phyloP scores from a whole-genome alignment of 2,888 invertebrate species.

The Stegana nigrithorax region DNA sequence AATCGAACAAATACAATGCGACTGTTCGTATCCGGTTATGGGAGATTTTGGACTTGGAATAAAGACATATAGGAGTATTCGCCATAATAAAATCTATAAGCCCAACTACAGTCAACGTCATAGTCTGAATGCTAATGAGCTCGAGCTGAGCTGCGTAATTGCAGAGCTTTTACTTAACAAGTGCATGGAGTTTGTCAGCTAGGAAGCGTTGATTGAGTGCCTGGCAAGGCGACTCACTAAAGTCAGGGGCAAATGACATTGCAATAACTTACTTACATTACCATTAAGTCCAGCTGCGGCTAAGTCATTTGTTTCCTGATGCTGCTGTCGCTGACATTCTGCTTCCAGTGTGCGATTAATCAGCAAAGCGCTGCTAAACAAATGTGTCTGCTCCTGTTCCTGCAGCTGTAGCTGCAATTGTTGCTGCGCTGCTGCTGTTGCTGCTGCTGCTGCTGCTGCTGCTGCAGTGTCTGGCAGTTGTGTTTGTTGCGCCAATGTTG shows the following conservation, averaged over 20 bases:
- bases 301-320: slow-evolving; percentile 28
- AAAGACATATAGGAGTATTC: too few species aligned
- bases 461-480: neutral
- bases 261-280: slow-evolving; percentile 19
- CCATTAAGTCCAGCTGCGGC: slow-evolving; percentile 5
- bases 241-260: neutral
- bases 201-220: too few species aligned
- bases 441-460: neutral
- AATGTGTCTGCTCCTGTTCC: slow-evolving; percentile 29
- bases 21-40: too few species aligned
- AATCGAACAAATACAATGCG: too few species aligned
- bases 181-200: too few species aligned
- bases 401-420: neutral
- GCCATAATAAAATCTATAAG: too few species aligned
- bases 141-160: neutral
- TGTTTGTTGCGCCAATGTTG: too few species aligned
- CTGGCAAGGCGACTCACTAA: too few species aligned
- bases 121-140: too few species aligned
- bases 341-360: slow-evolving; percentile 52
- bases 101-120: too few species aligned
- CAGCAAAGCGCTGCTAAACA: slow-evolving; percentile 33
- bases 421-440: neutral
- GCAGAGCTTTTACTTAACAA: too few species aligned
- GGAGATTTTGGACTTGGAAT: too few species aligned
- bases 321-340: slow-evolving; percentile 47